Evolutionary conservation across 2,797 vertebrate species (phyloP).

Genomic region (Falco rusticolus): DNA sequence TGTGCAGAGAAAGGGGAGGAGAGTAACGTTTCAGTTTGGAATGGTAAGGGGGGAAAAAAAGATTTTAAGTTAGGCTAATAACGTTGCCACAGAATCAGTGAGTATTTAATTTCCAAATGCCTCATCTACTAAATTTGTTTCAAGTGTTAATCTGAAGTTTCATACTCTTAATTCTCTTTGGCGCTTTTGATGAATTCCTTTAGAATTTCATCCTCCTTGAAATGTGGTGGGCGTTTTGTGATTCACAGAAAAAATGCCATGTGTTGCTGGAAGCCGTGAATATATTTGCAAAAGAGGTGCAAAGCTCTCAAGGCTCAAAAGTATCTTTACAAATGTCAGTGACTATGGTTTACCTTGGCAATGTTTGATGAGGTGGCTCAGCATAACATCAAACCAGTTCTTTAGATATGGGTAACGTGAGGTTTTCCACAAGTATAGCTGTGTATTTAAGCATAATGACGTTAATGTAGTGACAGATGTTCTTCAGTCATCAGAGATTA

Average conservation of each 20-base stretch:
- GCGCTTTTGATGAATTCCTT: neutral
- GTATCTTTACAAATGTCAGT: neutral
- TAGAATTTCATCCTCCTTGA: neutral
- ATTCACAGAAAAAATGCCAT: neutral
- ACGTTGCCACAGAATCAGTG: neutral
- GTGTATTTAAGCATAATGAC: neutral
- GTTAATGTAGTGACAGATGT: neutral
- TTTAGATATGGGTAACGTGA: neutral
- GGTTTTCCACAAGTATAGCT: neutral
- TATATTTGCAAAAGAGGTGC: neutral
- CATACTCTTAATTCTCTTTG: neutral
- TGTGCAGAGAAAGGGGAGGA: neutral
- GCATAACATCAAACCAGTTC: neutral
- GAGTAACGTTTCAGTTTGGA: neutral
- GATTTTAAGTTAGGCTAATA: neutral
- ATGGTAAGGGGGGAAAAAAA: neutral
- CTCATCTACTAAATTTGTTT: neutral
- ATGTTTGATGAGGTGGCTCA: neutral
- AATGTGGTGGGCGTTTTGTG: neutral
- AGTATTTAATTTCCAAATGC: neutral
- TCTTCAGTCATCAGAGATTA: neutral
- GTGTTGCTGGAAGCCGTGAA: neutral
- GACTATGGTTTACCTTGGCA: neutral
- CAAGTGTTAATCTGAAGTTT: neutral
- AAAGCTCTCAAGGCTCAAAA: neutral